A percentile compares a stretch with the other conserved stretches of the same genome.
These are phyloP conservation scores for Steinernema hermaphroditum DNA, from an alignment of 2,888 invertebrate genomes.

Conservation along the genomic window DNA sequence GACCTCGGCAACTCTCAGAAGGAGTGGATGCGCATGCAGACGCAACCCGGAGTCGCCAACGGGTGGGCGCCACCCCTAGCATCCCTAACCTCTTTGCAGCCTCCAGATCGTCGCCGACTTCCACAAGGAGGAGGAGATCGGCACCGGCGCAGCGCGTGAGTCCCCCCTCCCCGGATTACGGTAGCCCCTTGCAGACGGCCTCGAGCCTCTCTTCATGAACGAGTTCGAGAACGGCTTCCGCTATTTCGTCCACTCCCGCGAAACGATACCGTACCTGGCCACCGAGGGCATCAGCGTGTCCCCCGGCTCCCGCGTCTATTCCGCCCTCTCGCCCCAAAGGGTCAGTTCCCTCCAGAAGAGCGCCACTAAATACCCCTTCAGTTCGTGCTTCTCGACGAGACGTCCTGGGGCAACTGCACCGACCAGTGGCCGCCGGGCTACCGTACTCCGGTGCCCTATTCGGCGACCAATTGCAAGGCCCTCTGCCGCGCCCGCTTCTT, in stretches of 20 bases:
- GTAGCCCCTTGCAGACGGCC: background rate
- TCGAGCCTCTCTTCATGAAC: conserved; percentile 36
- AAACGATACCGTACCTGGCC: conserved; percentile 51
- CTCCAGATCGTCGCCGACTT: conserved; percentile 57
- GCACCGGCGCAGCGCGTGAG: conserved; percentile 16
- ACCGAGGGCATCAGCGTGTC: conserved; percentile 63
- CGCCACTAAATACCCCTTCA: conserved; percentile 34
- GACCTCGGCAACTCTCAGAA: conserved; percentile 47
- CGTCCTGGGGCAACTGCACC: conserved; percentile 47
- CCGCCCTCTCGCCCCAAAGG: conserved; percentile 51
- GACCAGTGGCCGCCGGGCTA: conserved; percentile 45
- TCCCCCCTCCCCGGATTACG: background rate
- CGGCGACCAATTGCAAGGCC: conserved; percentile 41
- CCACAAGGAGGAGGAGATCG: conserved; percentile 55
- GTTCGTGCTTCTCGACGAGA: conserved; percentile 43
- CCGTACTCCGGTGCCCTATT: conserved; percentile 39
- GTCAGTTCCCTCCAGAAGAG: conserved; percentile 35
- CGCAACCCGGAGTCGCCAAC: conserved; percentile 52
- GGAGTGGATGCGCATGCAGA: conserved; percentile 51
- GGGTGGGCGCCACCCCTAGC: conserved; percentile 40
- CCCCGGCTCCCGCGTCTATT: conserved; percentile 53
- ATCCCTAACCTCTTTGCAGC: conserved; percentile 33
- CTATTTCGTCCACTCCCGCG: conserved; percentile 58
- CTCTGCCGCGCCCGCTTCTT: conserved; percentile 48
- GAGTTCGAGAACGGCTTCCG: conserved; percentile 62